phyloP scores from a whole-genome alignment of 64 coral and sea anemone species.

The Pocillopora damicornis region DNA sequence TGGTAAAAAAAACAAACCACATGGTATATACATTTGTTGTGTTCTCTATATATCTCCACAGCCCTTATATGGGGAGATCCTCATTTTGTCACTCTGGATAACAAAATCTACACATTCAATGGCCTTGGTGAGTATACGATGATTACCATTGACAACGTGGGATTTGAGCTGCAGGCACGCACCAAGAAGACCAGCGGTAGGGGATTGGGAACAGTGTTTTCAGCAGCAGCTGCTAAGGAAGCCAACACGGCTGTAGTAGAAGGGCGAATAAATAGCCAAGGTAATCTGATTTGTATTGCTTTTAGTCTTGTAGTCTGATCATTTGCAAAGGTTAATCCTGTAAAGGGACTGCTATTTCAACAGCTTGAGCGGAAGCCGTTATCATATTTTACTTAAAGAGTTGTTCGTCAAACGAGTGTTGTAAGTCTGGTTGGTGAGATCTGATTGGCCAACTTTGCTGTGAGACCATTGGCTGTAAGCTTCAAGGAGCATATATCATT shows the following conservation, averaged over 20 bases:
- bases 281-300: background rate
- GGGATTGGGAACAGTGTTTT: conserved; percentile 57
- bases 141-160: conserved; percentile 30
- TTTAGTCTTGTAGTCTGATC: background rate
- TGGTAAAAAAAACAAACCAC: background rate
- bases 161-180: conserved; percentile 64
- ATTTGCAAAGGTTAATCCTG: background rate
- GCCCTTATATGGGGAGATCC: conserved; percentile 66
- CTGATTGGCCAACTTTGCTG: too few relatives aligned
- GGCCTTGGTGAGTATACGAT: conserved; percentile 70
- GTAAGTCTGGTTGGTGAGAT: too few relatives aligned
- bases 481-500: too few relatives aligned
- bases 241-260: conserved; percentile 32
- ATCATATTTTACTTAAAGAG: too few relatives aligned
- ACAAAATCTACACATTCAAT: conserved; percentile 67
- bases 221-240: conserved; percentile 59
- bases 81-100: conserved; percentile 64
- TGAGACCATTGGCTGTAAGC: too few relatives aligned
- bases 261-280: conserved; percentile 30
- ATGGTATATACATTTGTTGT: background rate
- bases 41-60: background rate
- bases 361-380: too few relatives aligned
- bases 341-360: too few relatives aligned
- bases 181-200: conserved; percentile 49
- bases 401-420: too few relatives aligned